These are phyloP conservation scores for Prunella fulvescens DNA, from an alignment of 2,113 vertebrate species.

Conservation along the genomic window DNA sequence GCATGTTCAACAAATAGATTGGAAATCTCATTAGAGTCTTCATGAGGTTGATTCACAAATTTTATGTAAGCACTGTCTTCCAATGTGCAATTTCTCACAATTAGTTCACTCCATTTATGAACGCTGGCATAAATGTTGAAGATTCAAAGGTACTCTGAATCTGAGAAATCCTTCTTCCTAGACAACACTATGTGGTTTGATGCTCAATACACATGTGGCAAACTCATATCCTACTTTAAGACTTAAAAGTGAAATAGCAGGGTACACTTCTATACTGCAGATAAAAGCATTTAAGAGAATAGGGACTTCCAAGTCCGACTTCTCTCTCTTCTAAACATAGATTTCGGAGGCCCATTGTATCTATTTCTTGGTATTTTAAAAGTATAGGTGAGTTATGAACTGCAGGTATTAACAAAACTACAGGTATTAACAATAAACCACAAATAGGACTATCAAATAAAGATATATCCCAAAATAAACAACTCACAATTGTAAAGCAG, in stretches of 20 bases:
- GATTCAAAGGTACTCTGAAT: background rate
- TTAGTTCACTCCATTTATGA: background rate
- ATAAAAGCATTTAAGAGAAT: background rate
- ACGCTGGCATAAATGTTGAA: background rate
- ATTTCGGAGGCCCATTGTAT: background rate
- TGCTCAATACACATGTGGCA: background rate
- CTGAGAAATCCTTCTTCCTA: background rate
- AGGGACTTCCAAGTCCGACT: background rate
- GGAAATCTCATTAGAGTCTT: background rate
- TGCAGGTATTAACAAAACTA: background rate
- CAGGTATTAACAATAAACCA: background rate
- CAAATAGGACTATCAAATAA: background rate
- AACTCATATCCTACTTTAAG: background rate
- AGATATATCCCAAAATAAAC: background rate
- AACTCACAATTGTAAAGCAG: background rate
- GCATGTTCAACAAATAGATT: background rate
- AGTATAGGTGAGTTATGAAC: background rate
- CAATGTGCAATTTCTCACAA: background rate
- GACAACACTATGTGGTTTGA: background rate
- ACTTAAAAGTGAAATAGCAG: background rate
- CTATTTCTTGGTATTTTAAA: background rate
- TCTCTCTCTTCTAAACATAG: background rate
- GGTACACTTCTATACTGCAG: background rate
- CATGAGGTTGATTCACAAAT: background rate
- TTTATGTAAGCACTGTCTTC: background rate